Percentiles rank a stretch among this genome's conserved stretches.
Conservation (phyloP, 2,888 invertebrate species). For the Conops quadrifasciatus region DNA sequence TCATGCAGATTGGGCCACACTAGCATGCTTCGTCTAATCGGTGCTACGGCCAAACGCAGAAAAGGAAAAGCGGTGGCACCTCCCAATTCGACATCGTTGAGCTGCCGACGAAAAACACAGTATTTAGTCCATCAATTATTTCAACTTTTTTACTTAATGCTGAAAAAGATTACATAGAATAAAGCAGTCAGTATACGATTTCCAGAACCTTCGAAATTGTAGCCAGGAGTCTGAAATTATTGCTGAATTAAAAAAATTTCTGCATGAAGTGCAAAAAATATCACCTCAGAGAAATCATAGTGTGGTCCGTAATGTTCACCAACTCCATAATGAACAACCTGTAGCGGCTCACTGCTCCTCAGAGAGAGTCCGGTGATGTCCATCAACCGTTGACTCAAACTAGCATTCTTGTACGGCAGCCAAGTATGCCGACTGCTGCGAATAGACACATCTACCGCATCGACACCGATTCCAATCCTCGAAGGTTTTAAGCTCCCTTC, state of each 20-base stretch:
- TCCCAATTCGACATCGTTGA: constrained; percentile 70
- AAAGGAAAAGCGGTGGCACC: constrained; percentile 95
- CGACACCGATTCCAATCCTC: constrained; percentile 68
- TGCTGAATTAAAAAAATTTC: too few species aligned
- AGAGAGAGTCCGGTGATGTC: constrained; percentile 70
- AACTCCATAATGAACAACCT: constrained; percentile 98
- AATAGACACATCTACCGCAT: too few species aligned
- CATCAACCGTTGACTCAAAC: constrained; percentile 74
- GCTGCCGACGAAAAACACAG: constrained; percentile 36
- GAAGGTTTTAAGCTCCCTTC: constrained; percentile 70
- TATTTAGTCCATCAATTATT: neutral
- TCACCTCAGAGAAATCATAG: constrained; percentile 67
- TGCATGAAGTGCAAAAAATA: too few species aligned
- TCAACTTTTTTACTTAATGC: neutral
- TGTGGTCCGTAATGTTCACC: constrained; percentile 99
- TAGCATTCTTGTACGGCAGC: constrained; percentile 64
- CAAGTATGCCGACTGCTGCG: constrained; percentile 67
- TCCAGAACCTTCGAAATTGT: constrained; percentile 32
- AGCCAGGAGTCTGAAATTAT: constrained; percentile 28
- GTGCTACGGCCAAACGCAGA: constrained; percentile 82
- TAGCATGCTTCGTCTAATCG: constrained; percentile 85
- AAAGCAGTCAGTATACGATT: constrained; percentile 47
- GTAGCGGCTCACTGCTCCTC: constrained; percentile 84
- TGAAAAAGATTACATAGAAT: constrained; percentile 46
- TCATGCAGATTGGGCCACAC: constrained; percentile 92